These are phyloP conservation scores for Leguminivora glycinivorella DNA, from an alignment of 1,140 invertebrate genomes.

Conservation along the genomic window DNA sequence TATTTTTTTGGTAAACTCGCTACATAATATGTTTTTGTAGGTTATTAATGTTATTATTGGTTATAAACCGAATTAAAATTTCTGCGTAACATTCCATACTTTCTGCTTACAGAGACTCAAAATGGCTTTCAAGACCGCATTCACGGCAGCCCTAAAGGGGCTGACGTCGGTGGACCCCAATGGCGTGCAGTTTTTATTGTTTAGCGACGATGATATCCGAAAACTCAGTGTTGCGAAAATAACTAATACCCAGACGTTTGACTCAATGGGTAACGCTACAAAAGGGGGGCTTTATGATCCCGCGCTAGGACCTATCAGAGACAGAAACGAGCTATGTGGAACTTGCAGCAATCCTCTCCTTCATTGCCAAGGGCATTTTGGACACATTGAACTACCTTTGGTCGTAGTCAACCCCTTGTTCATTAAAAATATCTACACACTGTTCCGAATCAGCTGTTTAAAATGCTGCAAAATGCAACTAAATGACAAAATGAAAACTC, in stretches of 20 bases:
- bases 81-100: neutral
- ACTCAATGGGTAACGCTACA: conserved; percentile 90
- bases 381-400: conserved; percentile 95
- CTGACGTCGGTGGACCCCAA: conserved; percentile 73
- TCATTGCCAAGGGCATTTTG: conserved; percentile 95
- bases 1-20: neutral
- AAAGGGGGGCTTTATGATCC: conserved; percentile 93
- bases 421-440: conserved; percentile 84
- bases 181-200: conserved; percentile 84
- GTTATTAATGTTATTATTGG: conserved; percentile 23
- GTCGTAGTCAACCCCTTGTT: conserved; percentile 96
- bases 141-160: conserved; percentile 46
- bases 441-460: conserved; percentile 86
- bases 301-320: conserved; percentile 82
- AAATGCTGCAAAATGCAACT: conserved; percentile 86
- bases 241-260: conserved; percentile 90
- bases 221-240: conserved; percentile 93
- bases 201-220: conserved; percentile 90
- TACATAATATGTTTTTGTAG: neutral
- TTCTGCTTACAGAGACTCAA: conserved; percentile 40
- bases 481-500: conserved; percentile 82
- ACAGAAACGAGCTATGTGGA: conserved; percentile 85
- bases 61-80: neutral
- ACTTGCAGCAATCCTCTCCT: conserved; percentile 88
- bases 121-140: conserved; percentile 58